phyloP scores from a whole-genome alignment of 2,888 invertebrate genomes.

The Horisme vitalbata region DNA sequence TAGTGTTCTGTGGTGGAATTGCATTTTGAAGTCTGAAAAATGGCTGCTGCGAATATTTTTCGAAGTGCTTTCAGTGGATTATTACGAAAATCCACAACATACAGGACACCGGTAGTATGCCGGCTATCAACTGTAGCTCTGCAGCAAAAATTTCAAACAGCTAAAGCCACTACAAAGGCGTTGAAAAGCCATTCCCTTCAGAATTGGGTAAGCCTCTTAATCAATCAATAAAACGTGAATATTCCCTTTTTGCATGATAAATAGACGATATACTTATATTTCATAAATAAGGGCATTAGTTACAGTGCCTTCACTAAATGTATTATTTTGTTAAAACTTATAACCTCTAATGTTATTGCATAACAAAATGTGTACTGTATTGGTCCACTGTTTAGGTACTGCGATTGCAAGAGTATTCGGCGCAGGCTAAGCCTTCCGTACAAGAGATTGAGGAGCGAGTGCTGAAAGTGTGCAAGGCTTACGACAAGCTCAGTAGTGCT shows the following conservation, averaged over 20 bases:
- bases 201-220: constrained; percentile 63
- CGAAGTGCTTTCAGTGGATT: constrained; percentile 75
- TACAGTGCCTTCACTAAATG: not conserved
- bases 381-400: constrained; percentile 72
- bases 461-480: constrained; percentile 92
- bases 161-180: constrained; percentile 52
- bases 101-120: constrained; percentile 68
- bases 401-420: constrained; percentile 57
- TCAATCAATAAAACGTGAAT: constrained; percentile 47
- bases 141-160: constrained; percentile 64
- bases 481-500: constrained; percentile 93
- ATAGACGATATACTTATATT: not conserved
- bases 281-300: not conserved
- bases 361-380: constrained; percentile 71
- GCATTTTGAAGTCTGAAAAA: constrained; percentile 58
- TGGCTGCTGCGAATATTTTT: constrained; percentile 75
- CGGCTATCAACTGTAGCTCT: constrained; percentile 68
- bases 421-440: constrained; percentile 78
- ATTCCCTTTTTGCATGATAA: constrained; percentile 15
- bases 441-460: constrained; percentile 91
- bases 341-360: constrained; percentile 80
- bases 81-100: constrained; percentile 67
- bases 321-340: constrained; percentile 34
- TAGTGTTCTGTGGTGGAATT: constrained; percentile 24
- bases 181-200: constrained; percentile 51